Evolutionary conservation across 2,888 invertebrate genomes (phyloP).

Genomic region (Ormyrus labotus): DNA sequence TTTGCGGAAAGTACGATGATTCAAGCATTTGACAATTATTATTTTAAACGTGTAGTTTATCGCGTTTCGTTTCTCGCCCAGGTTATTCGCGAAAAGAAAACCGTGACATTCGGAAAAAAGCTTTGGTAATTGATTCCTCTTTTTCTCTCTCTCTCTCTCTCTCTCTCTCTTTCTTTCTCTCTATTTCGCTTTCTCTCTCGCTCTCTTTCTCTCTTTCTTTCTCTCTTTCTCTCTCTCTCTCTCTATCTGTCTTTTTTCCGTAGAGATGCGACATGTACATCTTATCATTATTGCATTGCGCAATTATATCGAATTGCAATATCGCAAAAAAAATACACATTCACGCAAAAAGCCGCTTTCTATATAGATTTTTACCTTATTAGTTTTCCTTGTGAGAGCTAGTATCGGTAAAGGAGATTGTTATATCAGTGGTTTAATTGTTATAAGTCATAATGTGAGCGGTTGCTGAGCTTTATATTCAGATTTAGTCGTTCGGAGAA

Average conservation of each 20-base stretch:
- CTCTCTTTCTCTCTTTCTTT: background rate
- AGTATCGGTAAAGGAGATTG: conserved; percentile 28
- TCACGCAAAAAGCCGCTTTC: conserved; percentile 56
- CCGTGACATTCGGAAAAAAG: conserved; percentile 9
- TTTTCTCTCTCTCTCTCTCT: background rate
- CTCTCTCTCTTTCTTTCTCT: conserved; percentile 2
- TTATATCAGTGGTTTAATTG: conserved; percentile 35
- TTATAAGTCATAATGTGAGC: conserved; percentile 36
- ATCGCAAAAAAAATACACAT: conserved; percentile 54
- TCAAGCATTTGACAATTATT: conserved; percentile 21
- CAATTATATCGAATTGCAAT: conserved; percentile 58
- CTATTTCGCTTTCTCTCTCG: background rate
- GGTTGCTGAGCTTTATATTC: conserved; percentile 31
- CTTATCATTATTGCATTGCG: conserved; percentile 46
- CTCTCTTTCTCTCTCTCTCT: too few species aligned
- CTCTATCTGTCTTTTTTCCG: too few species aligned
- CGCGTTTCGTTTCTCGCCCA: too few species aligned
- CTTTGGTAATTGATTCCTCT: conserved; percentile 26
- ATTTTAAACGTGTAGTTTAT: too few species aligned
- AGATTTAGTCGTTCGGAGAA: conserved; percentile 38
- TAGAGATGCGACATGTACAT: too few species aligned
- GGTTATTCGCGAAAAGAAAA: too few species aligned
- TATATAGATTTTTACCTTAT: conserved; percentile 27
- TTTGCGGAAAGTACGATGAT: conserved; percentile 26
- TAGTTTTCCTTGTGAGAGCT: conserved; percentile 29